Evolutionary conservation across 2,113 vertebrate species (phyloP), one percentile per base, ranked within the genome.

Genomic region (Catharus bicknelli): DNA sequence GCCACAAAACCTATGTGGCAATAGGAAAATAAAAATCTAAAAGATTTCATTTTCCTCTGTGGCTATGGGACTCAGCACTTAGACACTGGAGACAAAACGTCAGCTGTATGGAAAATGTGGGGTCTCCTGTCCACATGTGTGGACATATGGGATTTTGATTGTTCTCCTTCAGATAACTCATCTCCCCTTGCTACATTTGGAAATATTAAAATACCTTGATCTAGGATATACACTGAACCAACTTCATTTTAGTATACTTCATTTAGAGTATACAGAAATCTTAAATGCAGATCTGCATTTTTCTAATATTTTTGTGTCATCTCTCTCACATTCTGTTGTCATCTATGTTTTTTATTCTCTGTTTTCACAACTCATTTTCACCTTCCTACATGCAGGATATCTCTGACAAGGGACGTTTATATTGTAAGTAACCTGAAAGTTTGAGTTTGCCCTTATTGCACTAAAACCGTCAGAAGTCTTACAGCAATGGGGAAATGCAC

Each of bases 291-390:
- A 73, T 62, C 34, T 59, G 36, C 43, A 63, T 73, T 91, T 87
- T 90, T 75, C 53, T 86, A 63, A 59, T 87, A 34, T 77, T 84
- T 88, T 83, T 83, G 73, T 61, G 62, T 13, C 20, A 59, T 79
- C 68, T 64, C 34, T 91, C 72, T 86, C 64, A 86, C 83, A 82
- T 86, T 93, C 74, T 85, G 66, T 89, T 94, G 90, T 88, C 54
- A 85, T 87, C 51, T 79, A 69, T 0, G 1, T 85, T 82, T 92
- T 89, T 87, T 73, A 20, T 16, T 1, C 26, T 81, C 54, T 82
- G 54, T 92, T 93, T 95, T 90, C 87, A 95, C 95, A 91, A 96
- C 70, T 94, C 74, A 59, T 90, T 96, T 92, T 93, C 94, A 87
- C 82, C 86, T 94, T 92, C 91, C 91, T 67, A 93, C 78, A 53